Evolutionary conservation across 2,113 vertebrate species (phyloP), one percentile per base, ranked within the genome.

Genomic region (Struthidea cinerea): DNA sequence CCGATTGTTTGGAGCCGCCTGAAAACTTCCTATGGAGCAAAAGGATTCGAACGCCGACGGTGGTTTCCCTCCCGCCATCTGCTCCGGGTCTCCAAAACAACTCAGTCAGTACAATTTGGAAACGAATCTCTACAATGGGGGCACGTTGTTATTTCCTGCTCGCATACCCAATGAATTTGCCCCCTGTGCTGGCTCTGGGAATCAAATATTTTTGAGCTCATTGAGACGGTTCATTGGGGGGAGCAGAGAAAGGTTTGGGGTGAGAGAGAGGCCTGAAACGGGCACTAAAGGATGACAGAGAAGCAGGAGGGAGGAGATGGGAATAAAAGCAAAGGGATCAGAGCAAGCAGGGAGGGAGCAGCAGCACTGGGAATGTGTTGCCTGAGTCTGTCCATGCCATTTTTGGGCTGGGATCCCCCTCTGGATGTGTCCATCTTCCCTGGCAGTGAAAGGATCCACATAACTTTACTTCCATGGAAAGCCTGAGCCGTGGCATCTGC

Each of bases 111-210:
- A 47, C 80, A 80, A 59, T 67, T 42, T 73, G 88, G 87, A 24
- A 35, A 63, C 70, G n/a, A 69, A 55, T 19, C 53, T 22, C 85
- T 13, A 91, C 94, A 95, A 87, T 91, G 59, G 46, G 59, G 74
- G 86, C 37, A 44, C n/a, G 2, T 67, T 95, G 96, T 94, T 95
- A 44, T 94, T 95, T 97, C 92, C 96, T 94, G 83, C 70, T 83
- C 3, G 0, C 6, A 3, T 89, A 87, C 52, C n/a, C 33, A 53
- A 55, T 28, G 44, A 1, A 12, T 84, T 89, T 46, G 26, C 2
- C 19, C 41, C 61, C 19, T 0, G 0, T 15, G 69, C 8, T 87
- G 67, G 20, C 46, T 47, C 4, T 49, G 74, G 4, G 32, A 50
- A 35, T 59, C 13, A 13, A 21, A 4, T 11, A 4, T 6, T 64